Percentiles rank a stretch among this genome's conserved stretches.
phyloP scores from a whole-genome alignment of 2,797 vertebrate genomes.

The Phyllotis vaccarum region DNA sequence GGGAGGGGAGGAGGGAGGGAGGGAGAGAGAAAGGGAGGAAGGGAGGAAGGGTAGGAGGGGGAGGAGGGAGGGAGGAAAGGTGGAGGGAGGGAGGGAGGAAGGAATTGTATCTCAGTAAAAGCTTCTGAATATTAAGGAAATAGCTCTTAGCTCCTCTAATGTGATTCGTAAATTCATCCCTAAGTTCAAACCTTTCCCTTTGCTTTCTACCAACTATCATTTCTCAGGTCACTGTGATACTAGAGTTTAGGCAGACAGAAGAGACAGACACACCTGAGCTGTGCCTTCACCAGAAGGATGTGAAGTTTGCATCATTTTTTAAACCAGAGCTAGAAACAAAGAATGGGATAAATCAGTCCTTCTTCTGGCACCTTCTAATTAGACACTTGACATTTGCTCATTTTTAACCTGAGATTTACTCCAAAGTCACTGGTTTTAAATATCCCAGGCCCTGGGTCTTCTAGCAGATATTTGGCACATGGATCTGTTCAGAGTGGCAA shows the following conservation, averaged over 20 bases:
- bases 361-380: background rate
- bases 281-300: constrained; percentile 56
- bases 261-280: constrained; percentile 70
- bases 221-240: constrained; percentile 56
- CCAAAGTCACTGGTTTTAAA: constrained; percentile 84
- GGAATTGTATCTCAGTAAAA: background rate
- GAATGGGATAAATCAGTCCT: background rate
- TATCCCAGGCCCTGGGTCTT: constrained; percentile 83
- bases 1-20: fast-evolving
- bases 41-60: fast-evolving
- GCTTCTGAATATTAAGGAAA: background rate
- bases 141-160: background rate
- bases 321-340: constrained; percentile 69
- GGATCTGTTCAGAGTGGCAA: constrained; percentile 84
- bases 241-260: constrained; percentile 72
- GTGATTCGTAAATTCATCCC: constrained; percentile 1
- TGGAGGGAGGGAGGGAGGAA: too few species aligned
- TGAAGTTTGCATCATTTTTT: constrained; percentile 68
- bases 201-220: constrained; percentile 31
- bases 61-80: too few species aligned
- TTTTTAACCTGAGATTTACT: constrained; percentile 73
- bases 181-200: background rate
- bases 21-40: too few species aligned
- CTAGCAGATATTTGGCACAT: constrained; percentile 65
- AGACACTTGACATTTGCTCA: constrained; percentile 64